Conservation (phyloP, 2,113 vertebrate genomes). For the Eurypyga helias region DNA sequence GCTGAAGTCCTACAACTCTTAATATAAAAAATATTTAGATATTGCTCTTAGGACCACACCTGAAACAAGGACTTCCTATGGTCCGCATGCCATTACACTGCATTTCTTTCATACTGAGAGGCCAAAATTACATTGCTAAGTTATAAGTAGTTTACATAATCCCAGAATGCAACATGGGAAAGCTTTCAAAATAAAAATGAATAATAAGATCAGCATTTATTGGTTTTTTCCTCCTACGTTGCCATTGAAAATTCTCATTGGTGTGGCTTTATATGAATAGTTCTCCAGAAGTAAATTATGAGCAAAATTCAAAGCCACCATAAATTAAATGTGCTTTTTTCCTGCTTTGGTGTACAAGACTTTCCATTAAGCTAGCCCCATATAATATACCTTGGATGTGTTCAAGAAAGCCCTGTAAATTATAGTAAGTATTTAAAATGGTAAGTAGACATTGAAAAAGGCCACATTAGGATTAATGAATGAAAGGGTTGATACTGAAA, state of each 20-base stretch:
- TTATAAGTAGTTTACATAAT: conserved; percentile 69
- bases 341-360: conserved; percentile 80
- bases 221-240: conserved; percentile 57
- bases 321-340: conserved; percentile 80
- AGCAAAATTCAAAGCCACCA: conserved; percentile 79
- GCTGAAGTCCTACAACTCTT: background rate
- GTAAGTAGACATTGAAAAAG: conserved; percentile 84
- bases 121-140: conserved; percentile 35
- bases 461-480: conserved; percentile 87
- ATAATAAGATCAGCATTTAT: conserved; percentile 72
- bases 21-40: background rate
- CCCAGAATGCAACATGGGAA: conserved; percentile 47
- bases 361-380: conserved; percentile 85
- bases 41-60: background rate
- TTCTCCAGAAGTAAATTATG: conserved; percentile 81
- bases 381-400: conserved; percentile 85
- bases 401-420: conserved; percentile 84
- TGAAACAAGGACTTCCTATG: background rate
- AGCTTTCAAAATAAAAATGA: conserved; percentile 66
- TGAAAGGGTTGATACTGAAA: conserved; percentile 81
- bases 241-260: conserved; percentile 72
- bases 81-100: background rate
- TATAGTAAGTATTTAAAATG: conserved; percentile 86
- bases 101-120: background rate
- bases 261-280: conserved; percentile 73